These are phyloP conservation scores for Microhierax caerulescens DNA, from an alignment of 2,797 vertebrate genomes.

Conservation along the genomic window DNA sequence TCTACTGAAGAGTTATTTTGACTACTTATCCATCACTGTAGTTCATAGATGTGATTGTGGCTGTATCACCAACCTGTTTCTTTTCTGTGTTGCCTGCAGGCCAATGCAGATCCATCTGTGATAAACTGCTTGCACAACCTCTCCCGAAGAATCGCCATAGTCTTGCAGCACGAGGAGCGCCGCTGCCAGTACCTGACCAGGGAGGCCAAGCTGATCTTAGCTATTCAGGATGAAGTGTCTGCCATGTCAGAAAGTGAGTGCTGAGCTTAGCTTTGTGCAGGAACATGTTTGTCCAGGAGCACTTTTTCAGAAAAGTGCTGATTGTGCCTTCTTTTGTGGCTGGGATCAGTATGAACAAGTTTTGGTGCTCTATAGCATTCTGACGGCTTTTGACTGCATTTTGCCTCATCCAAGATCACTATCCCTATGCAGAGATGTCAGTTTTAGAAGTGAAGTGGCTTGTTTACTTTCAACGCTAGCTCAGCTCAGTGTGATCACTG, in stretches of 20 bases:
- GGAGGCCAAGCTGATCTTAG: constrained; percentile 97
- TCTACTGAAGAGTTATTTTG: not conserved
- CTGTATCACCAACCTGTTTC: not conserved
- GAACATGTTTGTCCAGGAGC: not conserved
- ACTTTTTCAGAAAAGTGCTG: not conserved
- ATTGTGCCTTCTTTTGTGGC: not conserved
- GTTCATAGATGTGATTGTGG: fast-evolving
- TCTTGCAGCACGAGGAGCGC: constrained; percentile 94
- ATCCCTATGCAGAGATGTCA: not conserved
- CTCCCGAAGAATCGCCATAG: constrained; percentile 92
- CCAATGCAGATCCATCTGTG: constrained; percentile 91
- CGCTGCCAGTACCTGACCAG: constrained; percentile 96
- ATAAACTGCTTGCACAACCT: constrained; percentile 95
- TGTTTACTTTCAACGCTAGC: not conserved
- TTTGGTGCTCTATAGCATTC: not conserved
- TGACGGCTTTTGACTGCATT: not conserved
- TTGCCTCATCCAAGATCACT: not conserved
- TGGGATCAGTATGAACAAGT: not conserved
- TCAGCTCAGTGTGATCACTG: not conserved
- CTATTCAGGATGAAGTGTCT: constrained; percentile 94
- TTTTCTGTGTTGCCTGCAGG: constrained; percentile 69
- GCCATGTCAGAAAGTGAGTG: constrained; percentile 89
- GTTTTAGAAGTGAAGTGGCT: not conserved
- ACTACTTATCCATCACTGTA: fast-evolving
- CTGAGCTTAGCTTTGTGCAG: not conserved